Evolutionary conservation across 1,140 invertebrate genomes (phyloP), one percentile per base, ranked within the genome.

Genomic region (Drosophila kikkawai): DNA sequence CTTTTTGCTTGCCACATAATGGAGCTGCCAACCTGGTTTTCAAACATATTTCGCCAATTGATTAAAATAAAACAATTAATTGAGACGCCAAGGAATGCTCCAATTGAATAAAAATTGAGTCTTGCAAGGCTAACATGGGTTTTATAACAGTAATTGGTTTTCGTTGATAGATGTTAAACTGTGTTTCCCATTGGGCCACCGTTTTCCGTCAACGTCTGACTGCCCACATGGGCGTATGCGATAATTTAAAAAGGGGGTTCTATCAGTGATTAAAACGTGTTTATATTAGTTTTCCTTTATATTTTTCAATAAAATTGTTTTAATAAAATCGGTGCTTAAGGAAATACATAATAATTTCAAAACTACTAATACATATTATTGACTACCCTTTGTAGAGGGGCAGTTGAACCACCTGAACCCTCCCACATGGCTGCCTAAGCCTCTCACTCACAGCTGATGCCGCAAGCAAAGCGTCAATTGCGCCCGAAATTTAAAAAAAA

Each of bases 121-220:
- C 17, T 44, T 19, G 1, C 8, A 0, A 19, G 4, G 1, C 2
- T n/a, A 1, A 29, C 6, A n/a, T 0, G 19, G 1, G 19, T 4
- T 17, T 17, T n/a, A 13, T 15, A 32, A 6, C 0, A n/a, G 15
- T 29, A 29, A 26, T 32, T 50, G 26, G 2, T 0, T 15, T 47
- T 26, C 7, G n/a, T 29, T 9, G 2, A 9, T 29, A 13, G 9
- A 3, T 12, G 15, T 3, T 17, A 32, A 29, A 17, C 19, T 15
- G 4, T 7, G 2, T 12, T 51, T 17, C 7, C 3, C 48, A 6
- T 5, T 17, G 3, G 32, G 7, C 8, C 8, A n/a, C 15, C 47
- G 26, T 50, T 8, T 50, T 26, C 50, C 50, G n/a, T 13, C 5
- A 17, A 53, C 50, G 17, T n/a, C 12, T 19, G 12, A 19, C 5